Percentiles rank a stretch among this genome's conserved stretches.
phyloP scores from a whole-genome alignment of 2,888 invertebrate genomes.

The Cephus spinipes region DNA sequence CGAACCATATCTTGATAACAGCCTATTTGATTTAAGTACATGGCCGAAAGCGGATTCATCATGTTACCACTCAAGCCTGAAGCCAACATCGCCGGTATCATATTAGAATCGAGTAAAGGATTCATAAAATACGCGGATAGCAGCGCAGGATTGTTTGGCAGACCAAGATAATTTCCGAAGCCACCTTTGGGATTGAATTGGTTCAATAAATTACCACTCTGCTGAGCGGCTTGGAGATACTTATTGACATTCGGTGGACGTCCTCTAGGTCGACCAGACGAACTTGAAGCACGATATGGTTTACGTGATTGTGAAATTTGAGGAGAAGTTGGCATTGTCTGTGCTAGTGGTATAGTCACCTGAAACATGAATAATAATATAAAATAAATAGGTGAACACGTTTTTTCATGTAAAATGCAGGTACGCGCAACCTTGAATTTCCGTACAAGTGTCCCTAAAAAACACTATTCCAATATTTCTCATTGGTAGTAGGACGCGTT shows the following conservation, averaged over 20 bases:
- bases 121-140: conserved; percentile 58
- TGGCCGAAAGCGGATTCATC: conserved; percentile 53
- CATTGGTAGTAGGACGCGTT: not conserved
- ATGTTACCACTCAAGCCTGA: conserved; percentile 47
- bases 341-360: conserved; percentile 28
- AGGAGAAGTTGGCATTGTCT: conserved; percentile 33
- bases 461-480: not conserved
- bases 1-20: conserved; percentile 55
- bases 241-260: conserved; percentile 67
- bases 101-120: conserved; percentile 53
- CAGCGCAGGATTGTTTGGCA: conserved; percentile 45
- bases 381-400: not conserved
- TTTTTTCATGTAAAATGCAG: not conserved
- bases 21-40: conserved; percentile 57
- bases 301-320: conserved; percentile 46
- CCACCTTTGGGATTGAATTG: conserved; percentile 48
- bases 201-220: conserved; percentile 42
- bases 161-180: conserved; percentile 49
- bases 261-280: conserved; percentile 68
- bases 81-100: conserved; percentile 52
- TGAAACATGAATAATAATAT: conserved; percentile 12
- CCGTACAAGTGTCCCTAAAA: not conserved
- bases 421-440: not conserved
- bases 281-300: conserved; percentile 47
- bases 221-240: conserved; percentile 45